Evolutionary conservation across 2,888 invertebrate species (phyloP).

Genomic region (Brenthis daphne): DNA sequence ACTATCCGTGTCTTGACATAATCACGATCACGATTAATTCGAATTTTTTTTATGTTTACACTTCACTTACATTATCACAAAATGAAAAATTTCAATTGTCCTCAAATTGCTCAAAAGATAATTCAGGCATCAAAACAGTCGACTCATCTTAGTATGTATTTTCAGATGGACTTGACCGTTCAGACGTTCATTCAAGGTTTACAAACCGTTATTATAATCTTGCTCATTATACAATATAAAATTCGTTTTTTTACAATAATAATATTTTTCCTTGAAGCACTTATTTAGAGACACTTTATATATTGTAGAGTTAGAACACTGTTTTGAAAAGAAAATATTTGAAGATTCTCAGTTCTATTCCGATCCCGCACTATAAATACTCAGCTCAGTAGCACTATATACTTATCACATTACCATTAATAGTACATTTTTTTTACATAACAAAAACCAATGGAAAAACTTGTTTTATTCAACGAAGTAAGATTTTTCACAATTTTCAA

Average conservation of each 20-base stretch:
- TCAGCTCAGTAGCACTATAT: slow-evolving; percentile 1
- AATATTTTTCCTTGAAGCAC: not conserved
- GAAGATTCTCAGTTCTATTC: not conserved
- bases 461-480: no score
- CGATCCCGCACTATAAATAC: slow-evolving; percentile 6
- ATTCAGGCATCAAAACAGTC: not conserved
- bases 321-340: no score
- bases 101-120: not conserved
- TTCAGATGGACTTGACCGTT: slow-evolving; percentile 3
- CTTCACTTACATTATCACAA: not conserved
- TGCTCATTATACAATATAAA: not conserved
- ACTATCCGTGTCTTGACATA: not conserved
- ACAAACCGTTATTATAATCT: not conserved
- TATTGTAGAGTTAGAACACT: no score
- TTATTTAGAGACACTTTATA: not conserved
- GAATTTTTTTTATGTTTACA: not conserved
- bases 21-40: not conserved
- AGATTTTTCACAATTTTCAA: no score
- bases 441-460: no score
- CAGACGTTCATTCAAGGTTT: slow-evolving; percentile 2
- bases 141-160: no score
- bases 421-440: not conserved
- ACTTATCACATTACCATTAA: not conserved
- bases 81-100: not conserved
- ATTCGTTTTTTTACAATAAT: no score